phyloP scores from a whole-genome alignment of 2,888 invertebrate species.

The Clanis bilineata region DNA sequence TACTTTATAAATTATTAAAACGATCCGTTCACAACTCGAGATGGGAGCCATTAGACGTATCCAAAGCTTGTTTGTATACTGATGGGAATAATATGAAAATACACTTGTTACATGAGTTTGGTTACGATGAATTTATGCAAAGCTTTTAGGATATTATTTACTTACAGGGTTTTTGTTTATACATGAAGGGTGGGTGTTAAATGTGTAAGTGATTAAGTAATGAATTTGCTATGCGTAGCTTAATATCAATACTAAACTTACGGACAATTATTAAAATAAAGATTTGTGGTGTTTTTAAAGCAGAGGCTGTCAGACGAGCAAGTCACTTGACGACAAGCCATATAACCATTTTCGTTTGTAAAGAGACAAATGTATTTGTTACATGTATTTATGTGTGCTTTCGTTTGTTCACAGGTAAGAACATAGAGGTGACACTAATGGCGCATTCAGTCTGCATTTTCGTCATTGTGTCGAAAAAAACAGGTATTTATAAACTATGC shows the following conservation, averaged over 20 bases:
- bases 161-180: not conserved
- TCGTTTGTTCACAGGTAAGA: slow-evolving; percentile 5
- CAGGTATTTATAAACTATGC: not conserved
- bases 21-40: slow-evolving; percentile 1
- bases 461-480: not conserved
- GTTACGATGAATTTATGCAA: not conserved
- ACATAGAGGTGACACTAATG: not conserved
- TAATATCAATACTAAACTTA: too few species aligned
- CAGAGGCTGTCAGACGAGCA: too few species aligned
- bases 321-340: too few species aligned
- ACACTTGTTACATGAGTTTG: not conserved
- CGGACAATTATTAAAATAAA: too few species aligned
- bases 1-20: slow-evolving; percentile 8
- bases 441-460: not conserved
- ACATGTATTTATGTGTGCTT: not conserved
- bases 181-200: not conserved
- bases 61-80: not conserved
- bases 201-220: not conserved
- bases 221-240: too few species aligned
- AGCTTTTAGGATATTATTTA: not conserved
- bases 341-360: not conserved
- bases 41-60: not conserved
- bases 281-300: too few species aligned
- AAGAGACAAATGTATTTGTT: not conserved
- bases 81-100: not conserved